A percentile compares a stretch with the other conserved stretches of the same genome.
These are phyloP conservation scores for Perca schrenkii DNA, from an alignment of 2,113 vertebrate genomes.

Conservation along the genomic window DNA sequence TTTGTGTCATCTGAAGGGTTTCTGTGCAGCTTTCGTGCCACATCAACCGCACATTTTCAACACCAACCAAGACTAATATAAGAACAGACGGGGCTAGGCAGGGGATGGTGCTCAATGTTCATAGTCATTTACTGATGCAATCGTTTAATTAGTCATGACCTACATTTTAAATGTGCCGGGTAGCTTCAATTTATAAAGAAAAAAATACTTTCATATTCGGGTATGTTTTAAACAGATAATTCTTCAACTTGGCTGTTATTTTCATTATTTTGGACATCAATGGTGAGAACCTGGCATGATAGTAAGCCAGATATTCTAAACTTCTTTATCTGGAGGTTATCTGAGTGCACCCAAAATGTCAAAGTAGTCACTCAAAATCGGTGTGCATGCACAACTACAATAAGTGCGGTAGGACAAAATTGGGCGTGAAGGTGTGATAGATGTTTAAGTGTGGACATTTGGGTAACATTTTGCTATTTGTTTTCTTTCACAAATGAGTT, in stretches of 20 bases:
- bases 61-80: slow-evolving; percentile 33
- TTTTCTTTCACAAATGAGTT: background rate
- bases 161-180: background rate
- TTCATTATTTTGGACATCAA: background rate
- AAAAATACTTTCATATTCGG: background rate
- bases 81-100: background rate
- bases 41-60: slow-evolving; percentile 47
- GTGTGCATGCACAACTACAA: background rate
- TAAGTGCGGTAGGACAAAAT: background rate
- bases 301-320: background rate
- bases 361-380: background rate
- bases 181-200: background rate
- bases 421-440: background rate
- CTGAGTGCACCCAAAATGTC: background rate
- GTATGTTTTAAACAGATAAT: background rate
- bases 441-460: background rate
- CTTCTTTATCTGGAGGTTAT: background rate
- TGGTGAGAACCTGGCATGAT: background rate
- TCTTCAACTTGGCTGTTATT: background rate
- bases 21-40: slow-evolving; percentile 6
- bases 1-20: slow-evolving; percentile 29
- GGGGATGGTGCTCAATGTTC: background rate
- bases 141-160: slow-evolving; percentile 1
- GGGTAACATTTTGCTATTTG: background rate
- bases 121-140: background rate